These are phyloP conservation scores for Cassiopea xamachana DNA, from an alignment of 30 jellyfish, hydroid and myxozoan species.

Conservation along the genomic window DNA sequence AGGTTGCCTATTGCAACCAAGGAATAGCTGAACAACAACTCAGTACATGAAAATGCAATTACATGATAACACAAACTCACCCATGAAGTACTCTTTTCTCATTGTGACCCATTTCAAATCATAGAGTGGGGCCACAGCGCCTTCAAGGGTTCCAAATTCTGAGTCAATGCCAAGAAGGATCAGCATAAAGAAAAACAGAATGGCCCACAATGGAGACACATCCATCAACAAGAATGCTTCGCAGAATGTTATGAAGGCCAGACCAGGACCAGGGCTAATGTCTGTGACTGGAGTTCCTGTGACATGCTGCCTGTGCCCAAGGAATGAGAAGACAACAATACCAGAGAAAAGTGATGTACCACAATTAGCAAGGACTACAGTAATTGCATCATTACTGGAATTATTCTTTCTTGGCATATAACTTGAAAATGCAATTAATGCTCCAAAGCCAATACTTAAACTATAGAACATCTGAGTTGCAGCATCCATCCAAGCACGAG, in stretches of 20 bases:
- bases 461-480: constrained; percentile 98
- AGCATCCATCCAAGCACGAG: constrained; percentile 99
- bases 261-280: constrained; percentile 98
- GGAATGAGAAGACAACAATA: constrained; percentile 87
- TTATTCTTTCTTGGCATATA: constrained; percentile 97
- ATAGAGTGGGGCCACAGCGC: constrained; percentile 96
- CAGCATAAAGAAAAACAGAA: constrained; percentile 91
- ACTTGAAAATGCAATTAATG: constrained; percentile 95
- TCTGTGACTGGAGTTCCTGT: constrained; percentile 82
- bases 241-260: constrained; percentile 95
- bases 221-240: constrained; percentile 98
- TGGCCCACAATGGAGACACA: constrained; percentile 98
- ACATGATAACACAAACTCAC: constrained; percentile 26
- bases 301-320: constrained; percentile 89
- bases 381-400: constrained; percentile 85
- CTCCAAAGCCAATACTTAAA: constrained; percentile 95
- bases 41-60: too few species aligned
- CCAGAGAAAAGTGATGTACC: constrained; percentile 98
- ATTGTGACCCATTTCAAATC: constrained; percentile 91
- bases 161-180: constrained; percentile 96
- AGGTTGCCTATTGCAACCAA: too few species aligned
- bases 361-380: constrained; percentile 89
- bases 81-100: constrained; percentile 92
- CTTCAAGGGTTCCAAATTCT: constrained; percentile 97
- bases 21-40: too few species aligned